Evolutionary conservation across 2,113 vertebrate species (phyloP).

Genomic region (Lepus americanus): DNA sequence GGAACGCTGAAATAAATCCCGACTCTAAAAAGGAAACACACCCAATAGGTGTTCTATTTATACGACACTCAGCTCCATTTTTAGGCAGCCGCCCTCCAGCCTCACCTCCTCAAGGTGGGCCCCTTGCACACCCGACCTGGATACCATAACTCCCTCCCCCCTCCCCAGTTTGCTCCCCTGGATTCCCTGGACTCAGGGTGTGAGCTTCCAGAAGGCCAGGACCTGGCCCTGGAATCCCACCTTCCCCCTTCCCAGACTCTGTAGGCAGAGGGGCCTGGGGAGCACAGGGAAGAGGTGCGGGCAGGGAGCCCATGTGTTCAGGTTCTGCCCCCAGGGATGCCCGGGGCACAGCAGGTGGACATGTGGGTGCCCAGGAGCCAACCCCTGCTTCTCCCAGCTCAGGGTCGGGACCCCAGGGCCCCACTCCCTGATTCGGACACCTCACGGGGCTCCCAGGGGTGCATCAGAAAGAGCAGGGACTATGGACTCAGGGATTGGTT

Average conservation of each 20-base stretch:
- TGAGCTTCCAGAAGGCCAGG: conserved; percentile 49
- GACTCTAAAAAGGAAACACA: conserved; percentile 68
- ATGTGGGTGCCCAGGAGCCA: not conserved
- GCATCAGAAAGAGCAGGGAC: not conserved
- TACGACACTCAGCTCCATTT: conserved; percentile 66
- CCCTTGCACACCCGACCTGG: conserved; percentile 28
- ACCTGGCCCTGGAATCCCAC: conserved; percentile 26
- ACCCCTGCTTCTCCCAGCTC: not conserved
- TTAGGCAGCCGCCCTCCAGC: conserved; percentile 32
- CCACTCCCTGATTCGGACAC: not conserved
- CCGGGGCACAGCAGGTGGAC: not conserved
- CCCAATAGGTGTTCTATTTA: conserved; percentile 73
- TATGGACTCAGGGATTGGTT: not conserved
- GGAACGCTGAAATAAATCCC: conserved; percentile 65
- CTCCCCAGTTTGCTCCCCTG: conserved; percentile 54
- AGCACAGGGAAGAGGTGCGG: no score
- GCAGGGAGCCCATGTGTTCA: not conserved
- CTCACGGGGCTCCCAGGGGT: not conserved
- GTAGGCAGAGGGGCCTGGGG: not conserved
- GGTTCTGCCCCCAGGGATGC: not conserved
- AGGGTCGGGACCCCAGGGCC: not conserved
- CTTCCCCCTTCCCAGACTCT: not conserved
- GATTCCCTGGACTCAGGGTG: conserved; percentile 78
- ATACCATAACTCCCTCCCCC: conserved; percentile 61
- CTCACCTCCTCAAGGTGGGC: conserved; percentile 65